Evolutionary conservation across 2,888 invertebrate species (phyloP), one percentile per base, ranked within the genome.

Genomic region (Therioaphis trifolii): DNA sequence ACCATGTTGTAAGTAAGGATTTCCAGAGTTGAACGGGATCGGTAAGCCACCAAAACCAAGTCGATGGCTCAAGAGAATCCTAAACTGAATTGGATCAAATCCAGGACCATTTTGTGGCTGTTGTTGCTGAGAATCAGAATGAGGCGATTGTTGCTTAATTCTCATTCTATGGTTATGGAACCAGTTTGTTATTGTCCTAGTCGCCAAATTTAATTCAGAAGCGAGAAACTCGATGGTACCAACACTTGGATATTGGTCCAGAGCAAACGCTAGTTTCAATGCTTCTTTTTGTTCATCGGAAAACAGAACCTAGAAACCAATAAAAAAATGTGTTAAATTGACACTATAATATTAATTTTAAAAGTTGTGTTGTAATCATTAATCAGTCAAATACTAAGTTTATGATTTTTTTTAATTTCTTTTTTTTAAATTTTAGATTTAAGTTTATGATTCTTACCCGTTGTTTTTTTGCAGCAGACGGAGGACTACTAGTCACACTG

Each of bases 141-240:
- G 95, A 1, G 95, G 95, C 78, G 93, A 93, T 88, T 95, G 95
- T 88, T 96, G 96, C 90, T 98, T 98, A 88, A 97, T 92, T 85
- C 99, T 92, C 97, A 99, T 99, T 87, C 99, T 93, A 89, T 99
- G 98, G 89, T 99, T 99, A 91, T 99, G 99, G 91, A 99, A 99
- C 99, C 99, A 99, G 90, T 99, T 99, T 85, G 98, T 98, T 87
- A 99, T 98, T 80, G 99, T 99, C 86, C 99, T 92, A 76, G 97
- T 94, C 9, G 97, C 96, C 61, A 99, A 91, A 12, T 94, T 95
- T 84, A 99, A 90, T 89, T 98, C 97, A 46, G 93, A 92, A 46
- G 98, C 97, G 84, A 99, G 91, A 88, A 97, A 97, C 89, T 99
- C 98, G 86, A 99, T 97, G 84, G 97, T 97, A 35, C 95, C 95